Conservation (phyloP, 2,797 vertebrate genomes). For the Selene dorsalis region DNA sequence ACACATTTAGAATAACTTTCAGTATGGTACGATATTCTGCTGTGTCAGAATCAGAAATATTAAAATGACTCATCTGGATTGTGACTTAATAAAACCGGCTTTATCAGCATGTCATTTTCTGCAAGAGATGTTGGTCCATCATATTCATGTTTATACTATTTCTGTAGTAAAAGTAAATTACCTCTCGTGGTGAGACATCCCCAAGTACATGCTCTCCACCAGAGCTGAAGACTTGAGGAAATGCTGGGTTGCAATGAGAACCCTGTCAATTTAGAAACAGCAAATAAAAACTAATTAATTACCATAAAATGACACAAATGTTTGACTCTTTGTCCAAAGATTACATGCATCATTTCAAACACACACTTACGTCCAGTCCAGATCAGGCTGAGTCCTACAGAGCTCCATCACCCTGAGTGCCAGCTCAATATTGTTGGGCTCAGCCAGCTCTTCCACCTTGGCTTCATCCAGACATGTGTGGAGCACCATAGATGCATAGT, state of each 20-base stretch:
- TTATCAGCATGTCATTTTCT: neutral
- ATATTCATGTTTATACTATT: neutral
- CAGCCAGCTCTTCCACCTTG: constrained; percentile 78
- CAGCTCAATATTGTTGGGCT: constrained; percentile 71
- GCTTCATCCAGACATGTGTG: constrained; percentile 89
- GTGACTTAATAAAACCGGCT: neutral
- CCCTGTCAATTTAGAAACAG: constrained; percentile 78
- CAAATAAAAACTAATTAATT: neutral
- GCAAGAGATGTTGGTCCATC: neutral
- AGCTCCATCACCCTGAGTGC: constrained; percentile 83
- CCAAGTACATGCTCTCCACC: constrained; percentile 89
- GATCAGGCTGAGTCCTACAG: constrained; percentile 85
- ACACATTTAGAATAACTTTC: neutral
- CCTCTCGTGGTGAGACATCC: constrained; percentile 92
- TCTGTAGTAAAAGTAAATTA: constrained; percentile 67
- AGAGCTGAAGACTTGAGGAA: constrained; percentile 91
- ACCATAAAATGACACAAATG: neutral
- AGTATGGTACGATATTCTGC: neutral
- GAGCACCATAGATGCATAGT: constrained; percentile 92
- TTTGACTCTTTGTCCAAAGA: neutral
- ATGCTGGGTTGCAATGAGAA: constrained; percentile 92
- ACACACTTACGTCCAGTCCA: constrained; percentile 92
- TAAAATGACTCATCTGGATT: neutral
- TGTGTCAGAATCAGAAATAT: neutral
- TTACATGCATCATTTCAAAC: constrained; percentile 7